Conservation (phyloP, 35 echinoderm and acorn worm species). For the Hemicentrotus pulcherrimus region DNA sequence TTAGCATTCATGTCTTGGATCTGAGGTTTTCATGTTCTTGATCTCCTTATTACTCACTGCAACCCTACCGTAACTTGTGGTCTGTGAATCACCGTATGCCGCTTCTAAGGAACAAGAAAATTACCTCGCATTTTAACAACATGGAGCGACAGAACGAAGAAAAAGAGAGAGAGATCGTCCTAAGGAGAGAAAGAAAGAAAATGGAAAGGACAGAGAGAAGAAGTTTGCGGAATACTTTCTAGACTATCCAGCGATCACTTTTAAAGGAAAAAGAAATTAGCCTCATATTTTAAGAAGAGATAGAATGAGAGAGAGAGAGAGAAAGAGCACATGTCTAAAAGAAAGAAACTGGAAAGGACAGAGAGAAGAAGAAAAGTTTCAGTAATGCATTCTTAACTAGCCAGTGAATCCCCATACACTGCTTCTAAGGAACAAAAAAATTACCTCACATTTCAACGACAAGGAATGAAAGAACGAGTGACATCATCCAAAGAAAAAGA, state of each 20-base stretch:
- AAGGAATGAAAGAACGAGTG: background rate
- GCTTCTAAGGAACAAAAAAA: background rate
- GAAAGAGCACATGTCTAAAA: no score
- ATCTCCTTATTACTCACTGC: constrained; percentile 35
- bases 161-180: no score
- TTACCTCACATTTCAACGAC: background rate
- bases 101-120: constrained; percentile 35
- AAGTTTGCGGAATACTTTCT: background rate
- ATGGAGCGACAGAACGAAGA: background rate
- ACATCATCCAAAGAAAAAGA: no score
- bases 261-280: background rate
- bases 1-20: constrained; percentile 34
- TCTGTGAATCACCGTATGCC: background rate
- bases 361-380: no score
- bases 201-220: background rate
- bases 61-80: constrained; percentile 20
- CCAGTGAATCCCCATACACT: background rate
- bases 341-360: no score
- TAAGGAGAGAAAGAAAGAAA: background rate
- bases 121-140: constrained; percentile 24
- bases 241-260: background rate
- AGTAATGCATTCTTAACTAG: background rate
- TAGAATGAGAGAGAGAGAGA: no score
- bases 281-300: background rate
- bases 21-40: background rate